phyloP scores from a whole-genome alignment of 2,113 vertebrate species.

The Tragelaphus strepsiceros region DNA sequence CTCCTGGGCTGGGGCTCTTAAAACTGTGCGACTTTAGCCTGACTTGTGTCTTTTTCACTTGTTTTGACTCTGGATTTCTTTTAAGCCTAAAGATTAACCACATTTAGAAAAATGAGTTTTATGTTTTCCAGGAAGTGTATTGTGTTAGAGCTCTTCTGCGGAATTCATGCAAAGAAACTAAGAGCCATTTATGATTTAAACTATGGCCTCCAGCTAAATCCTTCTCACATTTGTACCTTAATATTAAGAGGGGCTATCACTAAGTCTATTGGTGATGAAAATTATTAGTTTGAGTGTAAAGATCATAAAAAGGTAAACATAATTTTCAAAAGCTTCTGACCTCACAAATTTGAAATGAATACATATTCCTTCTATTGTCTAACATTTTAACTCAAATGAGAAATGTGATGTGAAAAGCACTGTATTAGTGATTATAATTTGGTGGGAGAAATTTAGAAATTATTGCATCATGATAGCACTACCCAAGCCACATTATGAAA shows the following conservation, averaged over 20 bases:
- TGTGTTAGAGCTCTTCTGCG: slow-evolving; percentile 20
- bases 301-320: slow-evolving; percentile 39
- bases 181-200: slow-evolving; percentile 54
- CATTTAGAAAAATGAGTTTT: not conserved
- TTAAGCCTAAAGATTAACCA: not conserved
- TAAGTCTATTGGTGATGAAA: slow-evolving; percentile 29
- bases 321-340: not conserved
- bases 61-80: not conserved
- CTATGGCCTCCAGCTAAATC: slow-evolving; percentile 36
- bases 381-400: not conserved
- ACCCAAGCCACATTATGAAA: not conserved
- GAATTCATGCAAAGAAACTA: slow-evolving; percentile 51
- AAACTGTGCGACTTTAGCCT: not conserved
- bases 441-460: not conserved
- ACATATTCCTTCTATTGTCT: not conserved
- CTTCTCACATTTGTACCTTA: slow-evolving; percentile 39
- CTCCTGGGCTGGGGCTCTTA: not conserved
- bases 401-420: not conserved
- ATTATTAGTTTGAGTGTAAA: slow-evolving; percentile 26
- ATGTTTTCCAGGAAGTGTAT: slow-evolving; percentile 42
- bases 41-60: not conserved
- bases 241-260: slow-evolving; percentile 35
- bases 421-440: not conserved
- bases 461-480: not conserved
- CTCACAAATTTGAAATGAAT: not conserved